Evolutionary conservation across 2,113 vertebrate species (phyloP).

Genomic region (Cricetomys ansorgei): DNA sequence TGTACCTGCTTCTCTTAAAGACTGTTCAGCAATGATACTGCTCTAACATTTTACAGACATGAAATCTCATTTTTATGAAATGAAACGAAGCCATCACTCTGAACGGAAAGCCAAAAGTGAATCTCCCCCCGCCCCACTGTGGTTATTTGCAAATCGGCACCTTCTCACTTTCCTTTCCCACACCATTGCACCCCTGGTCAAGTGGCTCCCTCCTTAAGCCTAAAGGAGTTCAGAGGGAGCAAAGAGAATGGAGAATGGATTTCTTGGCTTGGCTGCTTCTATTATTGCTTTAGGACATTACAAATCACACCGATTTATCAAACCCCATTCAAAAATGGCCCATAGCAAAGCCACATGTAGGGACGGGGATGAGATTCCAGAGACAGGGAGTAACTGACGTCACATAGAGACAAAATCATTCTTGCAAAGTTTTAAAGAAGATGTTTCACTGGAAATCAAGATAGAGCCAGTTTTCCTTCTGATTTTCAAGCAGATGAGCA

Average conservation of each 20-base stretch:
- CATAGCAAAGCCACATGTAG: neutral
- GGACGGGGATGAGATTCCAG: slow-evolving; percentile 51
- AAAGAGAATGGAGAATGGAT: neutral
- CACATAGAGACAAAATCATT: slow-evolving; percentile 56
- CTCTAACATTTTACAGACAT: neutral
- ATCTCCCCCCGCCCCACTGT: neutral
- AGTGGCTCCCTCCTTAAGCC: neutral
- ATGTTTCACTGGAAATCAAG: slow-evolving; percentile 62
- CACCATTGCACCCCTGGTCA: neutral
- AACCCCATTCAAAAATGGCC: slow-evolving; percentile 34
- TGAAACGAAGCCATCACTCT: neutral
- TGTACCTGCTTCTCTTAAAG: neutral
- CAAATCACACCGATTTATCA: slow-evolving; percentile 18
- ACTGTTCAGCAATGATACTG: neutral
- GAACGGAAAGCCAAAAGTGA: neutral
- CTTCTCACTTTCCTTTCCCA: neutral
- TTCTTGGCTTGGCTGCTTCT: neutral
- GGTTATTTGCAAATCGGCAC: neutral
- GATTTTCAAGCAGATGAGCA: slow-evolving; percentile 69
- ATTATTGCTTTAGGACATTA: slow-evolving; percentile 11
- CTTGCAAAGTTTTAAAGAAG: slow-evolving; percentile 69
- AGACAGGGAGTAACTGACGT: slow-evolving; percentile 62
- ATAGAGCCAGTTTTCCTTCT: slow-evolving; percentile 60
- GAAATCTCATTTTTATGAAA: neutral
- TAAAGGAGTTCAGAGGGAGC: neutral